These are phyloP conservation scores for Rallus crepitans DNA, from an alignment of 2,797 vertebrate species.

Conservation along the genomic window DNA sequence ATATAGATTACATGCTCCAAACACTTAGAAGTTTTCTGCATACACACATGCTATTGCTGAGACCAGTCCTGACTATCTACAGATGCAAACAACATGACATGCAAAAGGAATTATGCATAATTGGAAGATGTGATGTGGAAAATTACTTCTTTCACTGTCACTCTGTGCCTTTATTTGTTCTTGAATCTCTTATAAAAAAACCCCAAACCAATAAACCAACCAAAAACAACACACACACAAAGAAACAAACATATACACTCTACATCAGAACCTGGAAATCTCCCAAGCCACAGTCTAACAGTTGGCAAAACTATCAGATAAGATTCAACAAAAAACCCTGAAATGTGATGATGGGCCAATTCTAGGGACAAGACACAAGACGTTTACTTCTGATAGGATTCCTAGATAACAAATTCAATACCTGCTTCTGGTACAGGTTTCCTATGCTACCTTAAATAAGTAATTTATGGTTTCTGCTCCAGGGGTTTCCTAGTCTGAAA, in stretches of 20 bases:
- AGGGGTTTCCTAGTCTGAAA: not conserved
- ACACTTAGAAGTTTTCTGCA: not conserved
- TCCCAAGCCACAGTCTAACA: conserved; percentile 20
- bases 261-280: conserved; percentile 19
- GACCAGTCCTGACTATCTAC: not conserved
- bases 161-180: conserved; percentile 22
- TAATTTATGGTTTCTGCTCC: not conserved
- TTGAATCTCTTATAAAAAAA: conserved; percentile 1
- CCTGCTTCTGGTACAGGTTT: not conserved
- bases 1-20: not conserved
- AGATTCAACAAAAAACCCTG: conserved; percentile 21
- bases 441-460: not conserved
- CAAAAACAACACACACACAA: not conserved
- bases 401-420: not conserved
- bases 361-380: not conserved
- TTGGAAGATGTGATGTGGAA: conserved; percentile 43
- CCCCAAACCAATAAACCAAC: too few species aligned
- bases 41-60: not conserved
- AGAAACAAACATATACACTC: conserved; percentile 24
- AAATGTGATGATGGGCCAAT: conserved; percentile 30
- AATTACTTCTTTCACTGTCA: conserved; percentile 37
- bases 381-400: not conserved
- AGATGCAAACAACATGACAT: conserved; percentile 14
- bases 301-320: conserved; percentile 32
- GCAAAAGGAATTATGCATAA: conserved; percentile 7